A percentile compares a stretch with the other conserved stretches of the same genome.
phyloP scores from a whole-genome alignment of 2,888 invertebrate genomes.

The Limenitis camilla region DNA sequence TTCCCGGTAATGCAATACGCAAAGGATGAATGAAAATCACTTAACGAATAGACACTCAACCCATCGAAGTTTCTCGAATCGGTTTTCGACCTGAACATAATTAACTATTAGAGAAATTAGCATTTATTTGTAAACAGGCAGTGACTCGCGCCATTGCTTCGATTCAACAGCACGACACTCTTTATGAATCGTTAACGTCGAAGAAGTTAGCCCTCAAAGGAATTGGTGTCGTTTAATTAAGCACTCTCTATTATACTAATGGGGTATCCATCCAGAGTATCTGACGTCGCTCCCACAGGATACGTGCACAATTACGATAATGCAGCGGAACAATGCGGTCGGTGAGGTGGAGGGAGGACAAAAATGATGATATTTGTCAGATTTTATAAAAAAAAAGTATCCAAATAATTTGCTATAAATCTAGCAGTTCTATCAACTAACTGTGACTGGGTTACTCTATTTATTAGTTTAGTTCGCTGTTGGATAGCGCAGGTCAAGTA shows the following conservation, averaged over 20 bases:
- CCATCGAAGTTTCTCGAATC: conserved; percentile 16
- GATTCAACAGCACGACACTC: conserved; percentile 3
- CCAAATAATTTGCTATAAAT: too few relatives aligned
- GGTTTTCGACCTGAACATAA: conserved; percentile 15
- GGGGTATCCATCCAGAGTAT: conserved; percentile 25
- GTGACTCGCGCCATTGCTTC: conserved; percentile 12
- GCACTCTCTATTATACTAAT: conserved; percentile 31
- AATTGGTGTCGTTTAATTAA: conserved; percentile 29
- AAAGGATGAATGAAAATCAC: too few relatives aligned
- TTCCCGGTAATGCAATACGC: too few relatives aligned
- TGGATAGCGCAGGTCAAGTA: too few relatives aligned
- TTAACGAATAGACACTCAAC: conserved; percentile 9
- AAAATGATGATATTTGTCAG: conserved; percentile 22
- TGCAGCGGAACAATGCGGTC: conserved; percentile 34
- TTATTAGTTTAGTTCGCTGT: too few relatives aligned
- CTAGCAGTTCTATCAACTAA: too few relatives aligned
- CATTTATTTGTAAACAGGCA: conserved; percentile 19
- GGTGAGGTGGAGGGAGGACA: conserved; percentile 11
- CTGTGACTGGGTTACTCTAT: too few relatives aligned
- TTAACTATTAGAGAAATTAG: conserved; percentile 22
- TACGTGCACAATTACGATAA: conserved; percentile 49
- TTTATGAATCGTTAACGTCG: conserved; percentile 16
- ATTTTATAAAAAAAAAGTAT: conserved; percentile 23
- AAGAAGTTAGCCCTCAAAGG: conserved; percentile 18
- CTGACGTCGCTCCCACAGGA: conserved; percentile 37